Base-by-base conservation (phyloP, 2,113 vertebrate species). In the Macquaria ambigua region DNA sequence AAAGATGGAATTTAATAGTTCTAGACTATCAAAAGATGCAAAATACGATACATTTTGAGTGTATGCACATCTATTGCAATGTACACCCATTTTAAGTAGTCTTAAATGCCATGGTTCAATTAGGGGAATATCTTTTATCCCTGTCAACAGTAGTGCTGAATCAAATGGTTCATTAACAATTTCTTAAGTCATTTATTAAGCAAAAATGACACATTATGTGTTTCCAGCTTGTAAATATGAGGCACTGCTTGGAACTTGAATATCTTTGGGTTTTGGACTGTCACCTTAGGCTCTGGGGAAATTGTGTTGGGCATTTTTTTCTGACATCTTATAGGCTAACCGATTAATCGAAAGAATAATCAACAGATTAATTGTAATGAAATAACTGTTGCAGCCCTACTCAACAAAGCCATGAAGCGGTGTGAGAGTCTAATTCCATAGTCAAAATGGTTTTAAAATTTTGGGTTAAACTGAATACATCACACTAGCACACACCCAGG, bases 401-500 rank as follows among this genome's bases (percentile, higher is more conserved):
- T 23, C 28, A n/a, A 55, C 31, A 53, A 59, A 50, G 1, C 0
- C 4, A 74, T 5, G 12, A 53, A 14, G 16, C 23, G 28, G 6
- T 11, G 11, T 11, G 39, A 37, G 10, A 46, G 43, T 56, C 20
- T 5, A 25, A 37, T 15, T 16, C 37, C 28, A 15, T 0, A 4
- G 6, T 41, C 14, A 48, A 25, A 78, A 41, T 18, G 8, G 9
- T 50, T 67, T 41, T 48, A 7, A 31, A 39, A 48, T 52, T 3
- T 62, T 8, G 18, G 8, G 28, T 69, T 41, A 53, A 72, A 61
- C 48, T 61, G 43, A 41, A 78, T 50, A 25, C 3, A 37, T 71
- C 12, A 50, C 43, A 68, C 58, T 50, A 3, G 39, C 64, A 96
- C 98, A 95, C 94, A 99, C 98, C 98, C 58, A 99, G 96, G 84